Percentiles rank a stretch among this genome's conserved stretches.
These are phyloP conservation scores for Drosophila murphyi DNA, from an alignment of 1,140 invertebrate species.

Conservation along the genomic window DNA sequence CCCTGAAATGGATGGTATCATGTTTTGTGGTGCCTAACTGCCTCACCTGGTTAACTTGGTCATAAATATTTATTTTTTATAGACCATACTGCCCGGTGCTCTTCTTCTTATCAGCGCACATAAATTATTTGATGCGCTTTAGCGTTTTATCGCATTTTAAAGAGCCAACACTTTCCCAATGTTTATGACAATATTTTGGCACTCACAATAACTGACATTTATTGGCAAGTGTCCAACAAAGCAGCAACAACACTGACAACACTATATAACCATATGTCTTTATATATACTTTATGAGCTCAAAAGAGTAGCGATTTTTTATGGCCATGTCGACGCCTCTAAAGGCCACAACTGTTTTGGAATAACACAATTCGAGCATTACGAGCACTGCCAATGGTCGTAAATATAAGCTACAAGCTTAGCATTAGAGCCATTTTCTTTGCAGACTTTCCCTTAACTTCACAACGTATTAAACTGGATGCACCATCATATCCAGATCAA, in stretches of 20 bases:
- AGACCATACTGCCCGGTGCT: conserved; percentile 36
- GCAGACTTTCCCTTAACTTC: background rate
- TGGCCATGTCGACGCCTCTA: conserved; percentile 18
- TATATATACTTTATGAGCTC: conserved; percentile 55
- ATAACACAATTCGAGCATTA: conserved; percentile 7
- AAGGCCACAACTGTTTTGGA: background rate
- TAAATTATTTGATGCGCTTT: conserved; percentile 79
- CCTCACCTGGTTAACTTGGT: conserved; percentile 15
- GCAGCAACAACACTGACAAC: conserved; percentile 1
- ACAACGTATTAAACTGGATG: background rate
- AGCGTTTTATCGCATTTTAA: conserved; percentile 80
- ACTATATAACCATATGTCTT: conserved; percentile 16
- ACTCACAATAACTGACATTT: conserved; percentile 62
- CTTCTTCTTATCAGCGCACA: conserved; percentile 58
- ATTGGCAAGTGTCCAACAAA: conserved; percentile 69
- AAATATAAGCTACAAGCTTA: conserved; percentile 31
- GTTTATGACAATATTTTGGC: conserved; percentile 79
- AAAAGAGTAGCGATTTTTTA: conserved; percentile 45
- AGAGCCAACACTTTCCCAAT: conserved; percentile 46
- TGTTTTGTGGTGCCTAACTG: background rate
- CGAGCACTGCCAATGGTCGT: background rate
- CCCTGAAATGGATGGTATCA: conserved; percentile 13
- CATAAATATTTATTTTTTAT: conserved; percentile 43
- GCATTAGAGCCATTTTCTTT: conserved; percentile 12
- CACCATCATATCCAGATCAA: conserved; percentile 5